Conservation (phyloP, 30 jellyfish, hydroid and myxozoan genomes). For the Catostylus mosaicus region DNA sequence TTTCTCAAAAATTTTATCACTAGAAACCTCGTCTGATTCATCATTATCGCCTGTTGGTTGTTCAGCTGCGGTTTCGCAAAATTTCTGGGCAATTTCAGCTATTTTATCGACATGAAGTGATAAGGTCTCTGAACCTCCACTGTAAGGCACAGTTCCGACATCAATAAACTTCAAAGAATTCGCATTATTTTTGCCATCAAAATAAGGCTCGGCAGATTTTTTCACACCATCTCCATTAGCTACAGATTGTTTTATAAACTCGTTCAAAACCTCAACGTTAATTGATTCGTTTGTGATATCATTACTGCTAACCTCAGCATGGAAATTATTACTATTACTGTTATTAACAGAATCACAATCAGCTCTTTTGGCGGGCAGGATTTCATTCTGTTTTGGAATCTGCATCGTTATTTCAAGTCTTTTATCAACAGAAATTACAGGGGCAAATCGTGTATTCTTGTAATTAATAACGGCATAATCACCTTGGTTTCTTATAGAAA, state of each 20-base stretch:
- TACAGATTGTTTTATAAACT: background rate
- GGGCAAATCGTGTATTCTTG: conserved; percentile 52
- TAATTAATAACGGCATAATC: conserved; percentile 58
- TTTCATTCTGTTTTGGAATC: conserved; percentile 20
- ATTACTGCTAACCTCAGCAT: background rate
- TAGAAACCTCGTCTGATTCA: background rate
- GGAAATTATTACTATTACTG: background rate
- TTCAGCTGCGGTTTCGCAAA: background rate
- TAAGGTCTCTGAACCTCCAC: background rate
- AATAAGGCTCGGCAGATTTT: background rate
- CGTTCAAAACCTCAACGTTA: background rate
- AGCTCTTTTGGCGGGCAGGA: background rate
- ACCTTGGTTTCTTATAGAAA: conserved; percentile 57
- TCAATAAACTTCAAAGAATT: background rate
- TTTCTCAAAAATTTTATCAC: background rate
- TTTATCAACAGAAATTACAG: conserved; percentile 53
- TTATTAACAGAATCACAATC: background rate
- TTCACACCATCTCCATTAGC: background rate
- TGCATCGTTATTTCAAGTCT: conserved; percentile 27
- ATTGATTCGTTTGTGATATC: background rate
- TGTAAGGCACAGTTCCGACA: background rate
- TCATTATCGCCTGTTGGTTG: background rate
- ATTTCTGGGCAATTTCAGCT: conserved; percentile 12
- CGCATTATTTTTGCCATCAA: background rate
- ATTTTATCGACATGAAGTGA: background rate